phyloP scores from a whole-genome alignment of 2,888 invertebrate genomes.

The Cantharis rustica region DNA sequence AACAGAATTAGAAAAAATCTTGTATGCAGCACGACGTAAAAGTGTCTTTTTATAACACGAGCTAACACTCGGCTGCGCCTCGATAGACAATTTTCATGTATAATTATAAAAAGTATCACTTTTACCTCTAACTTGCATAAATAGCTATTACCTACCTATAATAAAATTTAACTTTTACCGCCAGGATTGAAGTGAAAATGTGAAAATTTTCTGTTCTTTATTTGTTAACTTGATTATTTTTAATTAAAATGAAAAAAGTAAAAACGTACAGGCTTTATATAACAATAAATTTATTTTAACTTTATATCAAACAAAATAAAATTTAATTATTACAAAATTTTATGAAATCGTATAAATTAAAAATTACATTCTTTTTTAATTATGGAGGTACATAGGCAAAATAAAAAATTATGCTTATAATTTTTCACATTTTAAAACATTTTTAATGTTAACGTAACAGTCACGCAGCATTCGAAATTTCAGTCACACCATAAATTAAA shows the following conservation, averaged over 20 bases:
- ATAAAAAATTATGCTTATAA: background rate
- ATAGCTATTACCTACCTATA: background rate
- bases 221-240: background rate
- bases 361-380: background rate
- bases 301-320: background rate
- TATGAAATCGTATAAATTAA: background rate
- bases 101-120: too few relatives aligned
- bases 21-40: too few relatives aligned
- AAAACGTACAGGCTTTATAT: background rate
- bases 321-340: background rate
- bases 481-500: conserved; percentile 26
- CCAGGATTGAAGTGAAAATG: background rate
- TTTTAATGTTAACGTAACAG: background rate
- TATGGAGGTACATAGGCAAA: background rate
- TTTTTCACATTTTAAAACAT: background rate
- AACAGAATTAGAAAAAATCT: too few relatives aligned
- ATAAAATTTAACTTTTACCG: background rate
- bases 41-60: too few relatives aligned
- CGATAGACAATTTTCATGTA: too few relatives aligned
- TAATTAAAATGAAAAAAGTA: background rate
- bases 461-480: conserved; percentile 29
- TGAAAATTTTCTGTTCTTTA: background rate
- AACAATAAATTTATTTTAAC: background rate
- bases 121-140: too few relatives aligned
- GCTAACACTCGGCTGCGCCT: too few relatives aligned